Conservation (phyloP, 2,888 invertebrate genomes). For the Macrosiphum euphorbiae region DNA sequence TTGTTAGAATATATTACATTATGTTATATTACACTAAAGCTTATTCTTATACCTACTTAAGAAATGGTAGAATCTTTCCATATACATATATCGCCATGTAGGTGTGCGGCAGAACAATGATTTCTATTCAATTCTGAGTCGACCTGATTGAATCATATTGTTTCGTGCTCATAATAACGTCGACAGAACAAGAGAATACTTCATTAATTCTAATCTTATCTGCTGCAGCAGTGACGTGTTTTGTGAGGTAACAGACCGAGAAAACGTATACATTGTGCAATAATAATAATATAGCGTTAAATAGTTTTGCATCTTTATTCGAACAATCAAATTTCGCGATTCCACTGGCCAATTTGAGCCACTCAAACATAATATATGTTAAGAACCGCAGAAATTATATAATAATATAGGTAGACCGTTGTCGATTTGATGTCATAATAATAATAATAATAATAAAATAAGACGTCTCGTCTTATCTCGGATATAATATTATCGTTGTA, state of each 20-base stretch:
- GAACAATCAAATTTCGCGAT: background rate
- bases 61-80: conserved; percentile 20
- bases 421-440: background rate
- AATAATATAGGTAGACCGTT: background rate
- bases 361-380: background rate
- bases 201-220: conserved; percentile 60
- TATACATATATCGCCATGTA: background rate
- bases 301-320: conserved; percentile 4
- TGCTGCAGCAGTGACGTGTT: conserved; percentile 23
- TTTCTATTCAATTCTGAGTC: conserved; percentile 44
- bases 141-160: conserved; percentile 57
- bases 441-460: conserved; percentile 5
- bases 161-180: conserved; percentile 26
- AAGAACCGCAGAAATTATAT: background rate
- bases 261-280: conserved; percentile 31
- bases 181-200: conserved; percentile 40
- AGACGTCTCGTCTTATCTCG: background rate
- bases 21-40: background rate
- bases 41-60: background rate
- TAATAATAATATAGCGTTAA: conserved; percentile 1
- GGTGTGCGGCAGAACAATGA: conserved; percentile 45
- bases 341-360: background rate
- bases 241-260: conserved; percentile 35
- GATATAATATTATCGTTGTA: background rate
- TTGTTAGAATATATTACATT: background rate